Percentiles rank a stretch among this genome's conserved stretches.
Evolutionary conservation across 2,888 invertebrate genomes (phyloP).

Genomic region (Rhabditoides inermis): DNA sequence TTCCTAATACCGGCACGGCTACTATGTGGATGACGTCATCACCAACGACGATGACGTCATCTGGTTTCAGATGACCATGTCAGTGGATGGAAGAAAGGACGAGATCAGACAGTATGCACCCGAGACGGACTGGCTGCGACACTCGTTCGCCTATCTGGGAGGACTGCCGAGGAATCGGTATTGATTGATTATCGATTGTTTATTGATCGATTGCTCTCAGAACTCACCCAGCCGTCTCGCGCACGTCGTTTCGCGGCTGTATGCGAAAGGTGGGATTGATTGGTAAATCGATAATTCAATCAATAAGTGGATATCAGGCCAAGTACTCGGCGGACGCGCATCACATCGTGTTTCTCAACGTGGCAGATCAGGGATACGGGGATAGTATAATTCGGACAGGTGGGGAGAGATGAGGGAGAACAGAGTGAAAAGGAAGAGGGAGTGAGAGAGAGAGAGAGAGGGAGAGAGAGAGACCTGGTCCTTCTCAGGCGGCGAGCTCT

Average conservation of each 20-base stretch:
- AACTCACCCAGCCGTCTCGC: conserved; percentile 11
- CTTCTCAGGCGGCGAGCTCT: conserved; percentile 43
- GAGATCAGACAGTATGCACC: conserved; percentile 48
- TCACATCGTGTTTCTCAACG: conserved; percentile 39
- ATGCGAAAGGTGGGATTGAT: conserved; percentile 34
- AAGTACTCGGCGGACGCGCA: conserved; percentile 43
- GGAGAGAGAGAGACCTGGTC: too few relatives aligned
- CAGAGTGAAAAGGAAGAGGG: too few relatives aligned
- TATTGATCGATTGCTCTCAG: neutral
- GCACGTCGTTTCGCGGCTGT: conserved; percentile 42
- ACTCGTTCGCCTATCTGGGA: conserved; percentile 45
- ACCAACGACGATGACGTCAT: too few relatives aligned
- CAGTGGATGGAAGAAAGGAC: conserved; percentile 42
- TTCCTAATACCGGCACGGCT: too few relatives aligned
- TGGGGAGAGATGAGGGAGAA: too few relatives aligned
- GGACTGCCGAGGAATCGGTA: conserved; percentile 16
- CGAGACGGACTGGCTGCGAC: conserved; percentile 38
- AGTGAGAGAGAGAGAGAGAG: too few relatives aligned
- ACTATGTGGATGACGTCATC: too few relatives aligned
- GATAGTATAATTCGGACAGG: conserved; percentile 30
- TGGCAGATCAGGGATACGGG: conserved; percentile 50
- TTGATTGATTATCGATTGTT: conserved; percentile 10
- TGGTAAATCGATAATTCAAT: too few relatives aligned
- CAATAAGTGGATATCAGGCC: conserved; percentile 19
- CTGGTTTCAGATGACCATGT: conserved; percentile 44